These are phyloP conservation scores for Poeciliopsis infans DNA, from an alignment of 2,797 vertebrate genomes.

Conservation along the genomic window DNA sequence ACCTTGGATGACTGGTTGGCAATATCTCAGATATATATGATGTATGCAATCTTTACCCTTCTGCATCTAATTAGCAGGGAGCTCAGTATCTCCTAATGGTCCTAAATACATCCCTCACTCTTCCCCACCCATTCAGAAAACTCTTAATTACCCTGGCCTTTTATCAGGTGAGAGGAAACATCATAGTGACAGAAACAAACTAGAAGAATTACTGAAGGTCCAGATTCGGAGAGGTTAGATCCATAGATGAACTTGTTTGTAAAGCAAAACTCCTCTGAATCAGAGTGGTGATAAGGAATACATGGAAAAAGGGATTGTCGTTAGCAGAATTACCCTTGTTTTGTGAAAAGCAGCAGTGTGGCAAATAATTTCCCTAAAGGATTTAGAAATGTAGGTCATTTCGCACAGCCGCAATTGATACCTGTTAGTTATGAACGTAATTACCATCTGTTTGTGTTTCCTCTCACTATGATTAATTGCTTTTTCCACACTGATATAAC, in stretches of 20 bases:
- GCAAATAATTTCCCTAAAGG: neutral
- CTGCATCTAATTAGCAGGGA: neutral
- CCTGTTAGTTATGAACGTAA: neutral
- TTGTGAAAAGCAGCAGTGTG: neutral
- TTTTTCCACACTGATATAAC: slow-evolving; percentile 12
- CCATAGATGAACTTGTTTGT: neutral
- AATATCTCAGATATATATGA: neutral
- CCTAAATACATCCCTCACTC: neutral
- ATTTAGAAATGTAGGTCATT: neutral
- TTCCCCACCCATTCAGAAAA: neutral
- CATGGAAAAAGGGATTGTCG: neutral
- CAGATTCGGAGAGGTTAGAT: neutral
- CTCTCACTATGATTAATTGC: neutral
- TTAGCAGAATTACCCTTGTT: neutral
- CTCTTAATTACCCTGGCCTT: neutral
- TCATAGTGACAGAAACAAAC: neutral
- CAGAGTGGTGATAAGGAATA: neutral
- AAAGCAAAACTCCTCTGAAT: neutral
- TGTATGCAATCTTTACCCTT: neutral
- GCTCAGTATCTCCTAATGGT: slow-evolving; percentile 2
- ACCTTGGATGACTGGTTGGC: neutral
- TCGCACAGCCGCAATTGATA: neutral
- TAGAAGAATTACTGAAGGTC: neutral
- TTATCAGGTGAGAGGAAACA: neutral
- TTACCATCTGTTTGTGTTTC: neutral